Base-by-base conservation (phyloP, 1,140 invertebrate genomes). In the Psix sp. region DNA sequence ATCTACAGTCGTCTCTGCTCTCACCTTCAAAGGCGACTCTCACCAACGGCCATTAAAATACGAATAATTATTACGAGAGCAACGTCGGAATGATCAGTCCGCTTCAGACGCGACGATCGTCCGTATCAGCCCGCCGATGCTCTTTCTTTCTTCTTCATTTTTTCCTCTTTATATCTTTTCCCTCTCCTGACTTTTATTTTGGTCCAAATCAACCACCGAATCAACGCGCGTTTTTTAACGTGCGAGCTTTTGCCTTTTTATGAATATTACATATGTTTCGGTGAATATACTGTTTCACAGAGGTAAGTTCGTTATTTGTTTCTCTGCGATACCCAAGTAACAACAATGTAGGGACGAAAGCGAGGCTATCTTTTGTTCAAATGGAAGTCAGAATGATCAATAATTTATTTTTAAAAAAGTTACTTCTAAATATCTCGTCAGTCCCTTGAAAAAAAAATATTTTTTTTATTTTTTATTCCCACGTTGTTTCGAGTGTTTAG, bases 41-140 rank as follows among this genome's bases (percentile, higher is more conserved):
- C 81, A 80, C 80, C 77, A 76, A 48, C 80, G 82, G 70, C 85
- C 85, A 86, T 87, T 87, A 87, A 86, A 86, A 86, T 85, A 80
- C 83, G 84, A 84, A 86, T 86, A 86, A 86, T 87, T 86, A 87
- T 87, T 83, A 84, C 83, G 79, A 85, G 77, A 84, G 83, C 80
- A 79, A 82, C 82, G 79, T 78, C 77, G 74, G 78, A 86, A 84
- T 87, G 84, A 87, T 86, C 84, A 86, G 78, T 82, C 77, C 73
- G 71, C 49, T 74, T 80, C 78, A 78, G 79, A 82, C 78, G 73
- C 77, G 68, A 77, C 79, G 83, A 86, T 87, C 82, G 79, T 81
- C 83, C 79, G 65, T 84, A 84, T 80, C 82, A 83, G 80, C 54
- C 76, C 14, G 15, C 10, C 17, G 42, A 56, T 40, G 24, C 9